Evolutionary conservation across 2,113 vertebrate species (phyloP).

Genomic region (Laticauda laticaudata): DNA sequence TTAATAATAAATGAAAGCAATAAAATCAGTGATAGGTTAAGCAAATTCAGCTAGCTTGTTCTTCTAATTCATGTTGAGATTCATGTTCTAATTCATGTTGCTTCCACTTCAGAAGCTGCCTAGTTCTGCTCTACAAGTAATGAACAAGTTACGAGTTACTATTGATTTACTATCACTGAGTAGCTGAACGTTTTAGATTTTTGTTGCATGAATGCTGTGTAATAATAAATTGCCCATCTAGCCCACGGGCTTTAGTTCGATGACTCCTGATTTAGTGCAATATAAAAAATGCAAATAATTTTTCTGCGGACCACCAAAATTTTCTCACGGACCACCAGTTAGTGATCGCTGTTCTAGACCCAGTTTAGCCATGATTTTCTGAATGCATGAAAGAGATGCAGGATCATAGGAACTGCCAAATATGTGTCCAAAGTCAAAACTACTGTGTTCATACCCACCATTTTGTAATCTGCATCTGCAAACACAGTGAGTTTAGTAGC

Average conservation of each 20-base stretch:
- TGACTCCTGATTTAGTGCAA: too few relatives aligned
- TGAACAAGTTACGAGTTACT: slow-evolving; percentile 46
- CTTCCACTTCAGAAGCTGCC: not conserved
- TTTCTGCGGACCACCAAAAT: too few relatives aligned
- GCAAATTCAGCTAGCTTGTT: not conserved
- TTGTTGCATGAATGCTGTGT: slow-evolving; percentile 42
- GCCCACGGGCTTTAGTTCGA: too few relatives aligned
- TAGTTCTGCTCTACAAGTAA: slow-evolving; percentile 56
- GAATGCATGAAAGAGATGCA: slow-evolving; percentile 22
- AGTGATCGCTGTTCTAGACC: slow-evolving; percentile 25
- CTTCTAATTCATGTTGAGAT: not conserved
- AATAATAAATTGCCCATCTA: slow-evolving; percentile 25
- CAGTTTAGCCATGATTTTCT: slow-evolving; percentile 31
- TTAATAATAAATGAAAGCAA: not conserved
- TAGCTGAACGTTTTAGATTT: slow-evolving; percentile 19
- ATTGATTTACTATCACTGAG: slow-evolving; percentile 49
- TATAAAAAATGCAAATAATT: too few relatives aligned
- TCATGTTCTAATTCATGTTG: too few relatives aligned
- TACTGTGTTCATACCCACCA: not conserved
- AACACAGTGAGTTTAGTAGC: not conserved
- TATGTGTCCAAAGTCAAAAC: not conserved
- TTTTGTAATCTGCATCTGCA: not conserved
- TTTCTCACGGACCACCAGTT: too few relatives aligned
- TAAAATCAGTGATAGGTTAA: not conserved
- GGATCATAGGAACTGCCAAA: not conserved